phyloP scores from a whole-genome alignment of 2,113 vertebrate species.

The Sterna hirundo region DNA sequence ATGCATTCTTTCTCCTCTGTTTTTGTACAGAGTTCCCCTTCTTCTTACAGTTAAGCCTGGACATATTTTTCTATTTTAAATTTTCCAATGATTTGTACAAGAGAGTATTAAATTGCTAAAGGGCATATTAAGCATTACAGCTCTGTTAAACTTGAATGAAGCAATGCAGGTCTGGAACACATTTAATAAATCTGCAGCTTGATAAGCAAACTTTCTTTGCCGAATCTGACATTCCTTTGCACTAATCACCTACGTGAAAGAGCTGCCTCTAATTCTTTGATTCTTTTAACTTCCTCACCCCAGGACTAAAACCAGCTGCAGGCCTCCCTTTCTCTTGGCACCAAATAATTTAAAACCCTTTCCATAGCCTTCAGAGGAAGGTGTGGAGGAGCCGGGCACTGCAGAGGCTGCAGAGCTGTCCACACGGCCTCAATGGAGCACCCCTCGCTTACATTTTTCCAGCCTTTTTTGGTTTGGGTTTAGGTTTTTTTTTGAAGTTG shows the following conservation, averaged over 20 bases:
- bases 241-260: conserved; percentile 33
- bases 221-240: conserved; percentile 20
- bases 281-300: conserved; percentile 18
- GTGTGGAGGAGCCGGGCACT: neutral
- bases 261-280: neutral
- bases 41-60: conserved; percentile 51
- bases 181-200: conserved; percentile 36
- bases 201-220: conserved; percentile 11
- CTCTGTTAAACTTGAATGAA: conserved; percentile 39
- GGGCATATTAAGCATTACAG: conserved; percentile 38
- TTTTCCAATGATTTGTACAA: conserved; percentile 63
- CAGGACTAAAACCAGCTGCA: neutral
- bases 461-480: neutral
- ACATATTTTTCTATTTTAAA: conserved; percentile 63
- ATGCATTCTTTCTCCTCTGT: conserved; percentile 56
- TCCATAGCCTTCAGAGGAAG: neutral
- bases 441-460: neutral
- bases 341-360: neutral
- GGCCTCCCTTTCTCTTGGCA: neutral
- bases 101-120: conserved; percentile 40
- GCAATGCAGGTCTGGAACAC: conserved; percentile 15
- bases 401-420: neutral
- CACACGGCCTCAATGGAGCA: neutral
- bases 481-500: neutral
- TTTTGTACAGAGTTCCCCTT: conserved; percentile 36